Evolutionary conservation across 1,140 invertebrate genomes (phyloP), one percentile per base, ranked within the genome.

Genomic region (Solenopsis invicta): DNA sequence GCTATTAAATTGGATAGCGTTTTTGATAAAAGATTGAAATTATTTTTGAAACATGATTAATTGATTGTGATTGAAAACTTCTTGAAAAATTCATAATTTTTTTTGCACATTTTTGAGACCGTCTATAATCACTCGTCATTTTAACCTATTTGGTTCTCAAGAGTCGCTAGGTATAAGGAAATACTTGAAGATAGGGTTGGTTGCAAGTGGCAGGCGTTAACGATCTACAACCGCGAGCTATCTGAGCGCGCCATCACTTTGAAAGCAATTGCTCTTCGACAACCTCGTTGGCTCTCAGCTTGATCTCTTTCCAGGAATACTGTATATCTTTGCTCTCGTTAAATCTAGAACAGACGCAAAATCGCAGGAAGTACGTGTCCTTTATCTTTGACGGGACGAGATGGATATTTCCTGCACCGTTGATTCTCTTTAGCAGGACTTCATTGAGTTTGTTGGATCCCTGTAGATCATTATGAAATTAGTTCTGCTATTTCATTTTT

Each of bases 371-470:
- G 93, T 98, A 99, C 1, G 95, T 96, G 86, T 97, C 97, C 18
- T 97, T 96, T 45, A 99, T 97, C 93, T 98, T 98, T 0, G 98
- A 98, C 0, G 99, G 98, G 0, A 99, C 98, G 84, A 99, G 95
- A 95, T 99, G 98, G 87, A 99, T 99, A 90, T 98, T 97, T 24
- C 98, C 98, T 54, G 98, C 97, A 0, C 97, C 97, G 92, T 99
- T 99, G 64, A 99, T 98, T 64, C 96, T 96, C 92, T 98, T 98
- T 61, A 99, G 94, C 0, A 99, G 95, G 1, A 95, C 95, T 93
- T 99, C 98, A 92, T 98, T 99, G 1, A 96, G 90, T 87, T 98
- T 97, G 93, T 99, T 99, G 8, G 96, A 95, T 5, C 97, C 98
- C 97, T 91, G 48, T 41, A 29, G 48, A 50, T 34, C 34, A 16